Conservation (phyloP, 2,888 invertebrate species). For the Spilosoma lubricipeda region DNA sequence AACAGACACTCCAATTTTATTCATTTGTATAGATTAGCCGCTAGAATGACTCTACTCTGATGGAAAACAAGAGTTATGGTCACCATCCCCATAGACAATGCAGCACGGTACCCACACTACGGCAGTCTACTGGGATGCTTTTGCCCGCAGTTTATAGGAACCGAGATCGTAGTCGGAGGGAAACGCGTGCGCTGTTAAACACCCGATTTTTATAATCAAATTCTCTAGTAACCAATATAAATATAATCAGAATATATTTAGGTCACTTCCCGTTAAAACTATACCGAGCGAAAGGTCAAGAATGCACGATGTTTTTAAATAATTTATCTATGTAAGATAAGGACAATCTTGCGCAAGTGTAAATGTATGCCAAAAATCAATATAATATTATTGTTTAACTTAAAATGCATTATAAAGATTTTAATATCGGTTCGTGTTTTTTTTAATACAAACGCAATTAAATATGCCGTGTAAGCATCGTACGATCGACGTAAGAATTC, state of each 20-base stretch:
- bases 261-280: constrained; percentile 58
- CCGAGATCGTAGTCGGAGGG: too few species aligned
- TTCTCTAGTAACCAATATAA: constrained; percentile 1
- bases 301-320: constrained; percentile 47
- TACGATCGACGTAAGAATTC: neutral
- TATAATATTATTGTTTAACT: neutral
- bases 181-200: too few species aligned
- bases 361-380: constrained; percentile 7
- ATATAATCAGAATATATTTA: constrained; percentile 33
- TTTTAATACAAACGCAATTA: neutral
- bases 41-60: too few species aligned
- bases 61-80: too few species aligned
- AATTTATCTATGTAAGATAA: constrained; percentile 26
- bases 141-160: too few species aligned
- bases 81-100: too few species aligned
- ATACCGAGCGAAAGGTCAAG: constrained; percentile 53
- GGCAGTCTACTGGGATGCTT: too few species aligned
- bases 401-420: neutral
- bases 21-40: too few species aligned
- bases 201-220: neutral
- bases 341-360: neutral
- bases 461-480: neutral
- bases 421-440: neutral
- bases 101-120: too few species aligned
- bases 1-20: too few species aligned